phyloP scores from a whole-genome alignment of 2,797 vertebrate species.

The Chromobotia macracanthus region DNA sequence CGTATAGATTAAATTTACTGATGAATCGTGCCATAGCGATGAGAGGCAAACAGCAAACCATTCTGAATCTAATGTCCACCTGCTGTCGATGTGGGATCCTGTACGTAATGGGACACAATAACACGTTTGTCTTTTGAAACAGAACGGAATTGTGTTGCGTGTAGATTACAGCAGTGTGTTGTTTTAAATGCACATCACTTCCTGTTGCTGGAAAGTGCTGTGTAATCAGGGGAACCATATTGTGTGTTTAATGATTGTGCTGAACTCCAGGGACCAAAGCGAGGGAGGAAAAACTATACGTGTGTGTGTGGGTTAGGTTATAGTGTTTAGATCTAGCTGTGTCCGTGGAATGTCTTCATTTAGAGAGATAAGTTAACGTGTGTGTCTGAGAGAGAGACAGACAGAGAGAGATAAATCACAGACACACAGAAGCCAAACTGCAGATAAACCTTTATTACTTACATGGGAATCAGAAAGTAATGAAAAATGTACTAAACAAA shows the following conservation, averaged over 20 bases:
- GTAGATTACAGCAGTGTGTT: conserved; percentile 24
- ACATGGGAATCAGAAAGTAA: background rate
- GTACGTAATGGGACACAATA: background rate
- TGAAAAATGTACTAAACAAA: background rate
- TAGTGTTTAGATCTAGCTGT: too few species aligned
- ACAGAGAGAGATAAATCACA: background rate
- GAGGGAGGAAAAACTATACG: conserved; percentile 3
- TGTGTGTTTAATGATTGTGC: conserved; percentile 20
- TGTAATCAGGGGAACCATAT: conserved; percentile 55
- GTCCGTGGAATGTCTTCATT: too few species aligned
- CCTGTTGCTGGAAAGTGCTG: conserved; percentile 42
- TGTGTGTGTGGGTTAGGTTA: background rate
- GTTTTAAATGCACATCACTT: conserved; percentile 41
- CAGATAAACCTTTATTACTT: background rate
- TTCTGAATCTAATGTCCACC: background rate
- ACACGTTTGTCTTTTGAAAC: background rate
- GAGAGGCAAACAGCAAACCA: background rate
- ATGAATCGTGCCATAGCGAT: background rate
- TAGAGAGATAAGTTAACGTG: background rate
- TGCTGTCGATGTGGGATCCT: background rate
- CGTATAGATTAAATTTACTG: background rate
- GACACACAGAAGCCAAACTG: background rate
- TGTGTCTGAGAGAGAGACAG: conserved; percentile 9
- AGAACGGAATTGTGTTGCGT: background rate
- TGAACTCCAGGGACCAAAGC: conserved; percentile 29